Evolutionary conservation across 2,797 vertebrate species (phyloP), one percentile per base, ranked within the genome.

Genomic region (Phaenicophaeus curvirostris): DNA sequence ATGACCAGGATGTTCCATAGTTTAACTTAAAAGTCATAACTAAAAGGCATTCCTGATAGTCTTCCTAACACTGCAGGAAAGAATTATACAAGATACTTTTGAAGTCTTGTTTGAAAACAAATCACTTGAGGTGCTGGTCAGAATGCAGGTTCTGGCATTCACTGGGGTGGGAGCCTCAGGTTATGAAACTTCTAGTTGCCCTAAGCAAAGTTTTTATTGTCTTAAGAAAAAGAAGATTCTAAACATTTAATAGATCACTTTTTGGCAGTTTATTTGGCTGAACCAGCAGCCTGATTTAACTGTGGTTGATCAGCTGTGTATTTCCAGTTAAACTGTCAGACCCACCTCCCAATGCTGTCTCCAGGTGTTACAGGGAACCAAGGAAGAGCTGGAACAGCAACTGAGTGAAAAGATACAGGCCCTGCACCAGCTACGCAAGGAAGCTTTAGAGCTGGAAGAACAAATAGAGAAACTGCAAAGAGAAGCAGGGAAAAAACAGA

Each of bases 301-400:
- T 31, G 10, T 27, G 66, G 11, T 73, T 8, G 6, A 23, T 63
- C 8, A 65, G 20, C 27, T 72, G 4, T 67, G 16, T 82, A 8
- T 63, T 85, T 58, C 48, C 20, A 81, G 27, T 39, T 51, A 62
- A 92, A 33, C 23, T 61, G 6, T 72, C 90, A 85, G 48, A 10
- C 76, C 73, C 33, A 33, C 4, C 12, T 74, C 21, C 35, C 23
- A 18, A 44, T 85, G 51, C 19, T 37, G 2, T 69, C 14, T 82
- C 48, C 94, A 98, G 98, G 79, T 98, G 85, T 97, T 94, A 48
- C 98, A 98, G 94, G 97, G 96, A 54, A 97, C 97, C 89, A 98
- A 97, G 89, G 98, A 98, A 61, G 82, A 82, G 57, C 93, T 98
- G 71, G 97, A 98, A 24, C 97, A 98, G 80, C 97, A 98, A 6